Percentiles rank a stretch among this genome's conserved stretches.
Evolutionary conservation across 2,888 invertebrate genomes (phyloP).

Genomic region (Pyrgus malvae): DNA sequence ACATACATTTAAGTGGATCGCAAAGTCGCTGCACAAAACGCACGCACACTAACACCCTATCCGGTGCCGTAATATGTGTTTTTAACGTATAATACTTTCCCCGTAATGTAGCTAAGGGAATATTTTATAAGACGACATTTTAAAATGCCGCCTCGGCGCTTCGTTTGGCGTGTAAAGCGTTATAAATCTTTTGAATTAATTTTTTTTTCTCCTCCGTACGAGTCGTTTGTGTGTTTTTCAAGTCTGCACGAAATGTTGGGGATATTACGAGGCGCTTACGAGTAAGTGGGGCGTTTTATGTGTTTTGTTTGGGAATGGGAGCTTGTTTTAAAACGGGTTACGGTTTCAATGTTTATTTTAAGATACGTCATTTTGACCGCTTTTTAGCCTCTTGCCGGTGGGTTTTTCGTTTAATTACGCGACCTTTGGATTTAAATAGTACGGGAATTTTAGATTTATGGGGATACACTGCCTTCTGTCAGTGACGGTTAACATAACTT

Average conservation of each 20-base stretch:
- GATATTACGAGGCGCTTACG: constrained; percentile 12
- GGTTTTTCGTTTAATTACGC: no score
- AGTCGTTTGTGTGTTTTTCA: constrained; percentile 23
- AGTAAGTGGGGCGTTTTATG: constrained; percentile 15
- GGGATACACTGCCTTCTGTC: no score
- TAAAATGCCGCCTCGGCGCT: constrained; percentile 24
- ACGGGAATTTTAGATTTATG: no score
- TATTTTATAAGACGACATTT: constrained; percentile 28
- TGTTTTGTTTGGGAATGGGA: not conserved
- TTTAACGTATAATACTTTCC: constrained; percentile 15
- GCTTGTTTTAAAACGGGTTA: not conserved
- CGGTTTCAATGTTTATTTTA: not conserved
- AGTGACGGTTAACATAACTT: no score
- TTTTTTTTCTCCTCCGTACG: constrained; percentile 8
- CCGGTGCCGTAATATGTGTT: constrained; percentile 9
- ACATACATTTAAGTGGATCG: no score
- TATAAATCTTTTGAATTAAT: constrained; percentile 27
- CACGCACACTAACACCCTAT: not conserved
- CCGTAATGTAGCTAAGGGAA: constrained; percentile 16
- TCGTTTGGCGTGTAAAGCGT: constrained; percentile 25
- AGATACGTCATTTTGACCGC: no score
- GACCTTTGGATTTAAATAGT: no score
- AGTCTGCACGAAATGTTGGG: constrained; percentile 10
- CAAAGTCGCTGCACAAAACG: not conserved
- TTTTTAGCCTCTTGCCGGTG: no score